Evolutionary conservation across 2,797 vertebrate genomes (phyloP), one percentile per base, ranked within the genome.

Genomic region (Acomys russatus): DNA sequence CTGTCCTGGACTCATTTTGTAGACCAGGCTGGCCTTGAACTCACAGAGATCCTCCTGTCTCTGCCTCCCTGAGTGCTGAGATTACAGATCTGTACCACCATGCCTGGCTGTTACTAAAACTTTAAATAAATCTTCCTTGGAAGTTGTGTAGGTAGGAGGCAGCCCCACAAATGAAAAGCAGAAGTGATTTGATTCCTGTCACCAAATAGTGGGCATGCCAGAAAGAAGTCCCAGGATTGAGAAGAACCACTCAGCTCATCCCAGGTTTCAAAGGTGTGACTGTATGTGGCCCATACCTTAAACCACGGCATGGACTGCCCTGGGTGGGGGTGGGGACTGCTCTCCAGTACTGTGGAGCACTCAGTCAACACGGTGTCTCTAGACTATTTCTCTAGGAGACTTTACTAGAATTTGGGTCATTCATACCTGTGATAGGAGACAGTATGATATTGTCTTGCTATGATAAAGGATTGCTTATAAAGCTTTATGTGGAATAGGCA

Each of bases 101-200:
- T 44, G 44, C 44, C 44, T 44, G 44, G 12, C 56, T 94, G 77
- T 76, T 90, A 84, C n/a, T 79, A 25, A 92, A 95, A 51, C 38
- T 49, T 92, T 59, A 44, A 59, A 35, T 22, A 88, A 63, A 6
- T 76, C 9, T 89, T 84, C 79, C 66, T 10, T 85, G 51, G 71
- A 38, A 64, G n/a, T 76, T 23, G 91, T 93, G 11, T 44, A 89
- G 61, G 15, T 82, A 15, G 25, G 64, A 80, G 63, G n/a, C 1
- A 33, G 6, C n/a, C 30, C 25, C 51, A 66, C 30, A 80, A 85
- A 88, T 33, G 17, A n/a, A 5, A 91, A 82, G 12, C 49, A 49
- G 59, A 54, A 54, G 11, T 78, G 33, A 77, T 14, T 25, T 89
- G 28, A 4, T 61, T 28, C 30, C 63, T 90, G 3, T 11, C n/a